Evolutionary conservation across 2,888 invertebrate species (phyloP).

Genomic region (Leucozona laternaria): DNA sequence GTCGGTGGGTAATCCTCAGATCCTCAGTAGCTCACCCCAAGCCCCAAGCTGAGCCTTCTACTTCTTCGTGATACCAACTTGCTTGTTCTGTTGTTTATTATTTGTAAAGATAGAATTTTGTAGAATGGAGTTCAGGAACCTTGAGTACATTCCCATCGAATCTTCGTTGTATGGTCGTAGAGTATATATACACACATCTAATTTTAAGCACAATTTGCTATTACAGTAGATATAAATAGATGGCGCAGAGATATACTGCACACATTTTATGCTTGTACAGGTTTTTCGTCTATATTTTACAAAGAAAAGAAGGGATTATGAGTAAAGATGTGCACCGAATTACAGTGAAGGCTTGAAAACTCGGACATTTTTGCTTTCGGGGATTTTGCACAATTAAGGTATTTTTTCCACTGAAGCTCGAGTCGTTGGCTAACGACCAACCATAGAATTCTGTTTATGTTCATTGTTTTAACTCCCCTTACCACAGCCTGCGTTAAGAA

Average conservation of each 20-base stretch:
- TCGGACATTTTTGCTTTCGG: not conserved
- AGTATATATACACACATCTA: constrained; percentile 35
- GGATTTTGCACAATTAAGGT: too few relatives aligned
- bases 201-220: constrained; percentile 72
- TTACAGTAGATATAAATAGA: constrained; percentile 62
- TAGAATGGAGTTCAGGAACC: constrained; percentile 67
- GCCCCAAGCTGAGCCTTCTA: not conserved
- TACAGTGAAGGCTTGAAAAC: constrained; percentile 39
- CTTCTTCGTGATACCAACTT: constrained; percentile 3
- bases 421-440: too few relatives aligned
- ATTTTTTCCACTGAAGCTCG: too few relatives aligned
- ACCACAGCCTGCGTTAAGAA: too few relatives aligned
- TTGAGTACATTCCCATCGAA: constrained; percentile 54
- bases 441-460: too few relatives aligned
- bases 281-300: not conserved
- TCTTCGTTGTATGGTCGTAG: not conserved
- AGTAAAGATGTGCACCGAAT: constrained; percentile 9
- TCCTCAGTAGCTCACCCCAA: constrained; percentile 30
- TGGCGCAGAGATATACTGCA: constrained; percentile 40
- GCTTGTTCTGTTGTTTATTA: constrained; percentile 4
- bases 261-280: not conserved
- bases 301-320: not conserved
- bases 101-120: constrained; percentile 20
- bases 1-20: constrained; percentile 33
- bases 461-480: too few relatives aligned